A percentile compares a stretch with the other conserved stretches of the same genome.
These are phyloP conservation scores for Pao palembangensis DNA, from an alignment of 2,113 vertebrate genomes.

Conservation along the genomic window DNA sequence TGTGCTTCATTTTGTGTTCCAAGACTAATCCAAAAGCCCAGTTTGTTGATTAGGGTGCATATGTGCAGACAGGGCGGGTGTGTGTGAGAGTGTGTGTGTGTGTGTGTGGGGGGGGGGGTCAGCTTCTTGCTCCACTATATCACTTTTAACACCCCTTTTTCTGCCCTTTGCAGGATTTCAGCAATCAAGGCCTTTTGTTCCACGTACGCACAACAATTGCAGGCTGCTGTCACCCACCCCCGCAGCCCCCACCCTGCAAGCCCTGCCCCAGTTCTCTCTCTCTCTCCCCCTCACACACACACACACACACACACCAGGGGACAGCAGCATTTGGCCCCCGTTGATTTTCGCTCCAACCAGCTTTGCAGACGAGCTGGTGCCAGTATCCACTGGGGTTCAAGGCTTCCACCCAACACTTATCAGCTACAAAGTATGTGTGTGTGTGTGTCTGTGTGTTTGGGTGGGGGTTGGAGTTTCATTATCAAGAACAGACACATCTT, in stretches of 20 bases:
- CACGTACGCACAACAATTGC: conserved; percentile 59
- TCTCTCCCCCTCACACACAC: conserved; percentile 20
- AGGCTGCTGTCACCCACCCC: conserved; percentile 34
- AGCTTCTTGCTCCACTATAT: conserved; percentile 60
- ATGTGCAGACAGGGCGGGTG: conserved; percentile 56
- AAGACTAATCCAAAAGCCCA: background rate
- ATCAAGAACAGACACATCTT: no score
- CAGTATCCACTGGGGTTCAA: conserved; percentile 56
- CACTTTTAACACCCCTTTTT: conserved; percentile 70
- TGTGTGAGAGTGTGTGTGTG: background rate
- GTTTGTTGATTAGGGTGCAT: conserved; percentile 58
- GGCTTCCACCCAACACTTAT: conserved; percentile 54
- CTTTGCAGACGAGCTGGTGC: conserved; percentile 65
- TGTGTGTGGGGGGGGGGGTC: conserved; percentile 21
- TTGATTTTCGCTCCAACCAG: conserved; percentile 36
- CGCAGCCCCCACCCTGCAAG: conserved; percentile 16
- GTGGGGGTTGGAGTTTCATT: no score
- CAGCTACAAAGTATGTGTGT: conserved; percentile 18
- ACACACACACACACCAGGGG: conserved; percentile 48
- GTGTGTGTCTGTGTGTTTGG: background rate
- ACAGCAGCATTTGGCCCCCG: conserved; percentile 57
- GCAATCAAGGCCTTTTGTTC: conserved; percentile 76
- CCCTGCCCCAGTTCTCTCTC: conserved; percentile 6
- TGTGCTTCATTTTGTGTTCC: background rate
- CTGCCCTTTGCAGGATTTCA: conserved; percentile 74